These are phyloP conservation scores for Phoeniculus purpureus DNA, from an alignment of 2,797 vertebrate species.

Conservation along the genomic window DNA sequence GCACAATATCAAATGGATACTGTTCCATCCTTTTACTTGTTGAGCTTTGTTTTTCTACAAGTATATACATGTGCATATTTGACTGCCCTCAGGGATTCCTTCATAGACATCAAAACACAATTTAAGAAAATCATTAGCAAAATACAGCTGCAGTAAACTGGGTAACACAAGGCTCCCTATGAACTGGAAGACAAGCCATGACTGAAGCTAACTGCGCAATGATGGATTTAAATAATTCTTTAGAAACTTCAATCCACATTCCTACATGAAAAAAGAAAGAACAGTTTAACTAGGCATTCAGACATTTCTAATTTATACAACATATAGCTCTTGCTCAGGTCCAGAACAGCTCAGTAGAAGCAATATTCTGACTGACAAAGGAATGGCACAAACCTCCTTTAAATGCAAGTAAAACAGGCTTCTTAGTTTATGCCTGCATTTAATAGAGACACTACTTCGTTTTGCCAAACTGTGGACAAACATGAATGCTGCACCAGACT, in stretches of 20 bases:
- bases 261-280: not conserved
- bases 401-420: not conserved
- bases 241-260: not conserved
- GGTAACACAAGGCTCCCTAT: not conserved
- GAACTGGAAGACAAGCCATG: not conserved
- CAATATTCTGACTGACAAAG: not conserved
- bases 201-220: not conserved
- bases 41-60: not conserved
- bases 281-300: not conserved
- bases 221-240: not conserved
- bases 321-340: not conserved
- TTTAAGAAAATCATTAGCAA: not conserved
- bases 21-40: not conserved
- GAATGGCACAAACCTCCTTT: not conserved
- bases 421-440: not conserved
- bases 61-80: not conserved
- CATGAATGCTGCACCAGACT: not conserved
- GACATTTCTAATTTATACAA: not conserved
- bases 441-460: not conserved
- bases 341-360: not conserved
- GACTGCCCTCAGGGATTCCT: not conserved
- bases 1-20: not conserved
- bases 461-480: not conserved
- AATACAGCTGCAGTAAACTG: not conserved
- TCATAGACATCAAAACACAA: not conserved